These are phyloP conservation scores for Emmelina monodactyla DNA, from an alignment of 2,888 invertebrate genomes.

Conservation along the genomic window DNA sequence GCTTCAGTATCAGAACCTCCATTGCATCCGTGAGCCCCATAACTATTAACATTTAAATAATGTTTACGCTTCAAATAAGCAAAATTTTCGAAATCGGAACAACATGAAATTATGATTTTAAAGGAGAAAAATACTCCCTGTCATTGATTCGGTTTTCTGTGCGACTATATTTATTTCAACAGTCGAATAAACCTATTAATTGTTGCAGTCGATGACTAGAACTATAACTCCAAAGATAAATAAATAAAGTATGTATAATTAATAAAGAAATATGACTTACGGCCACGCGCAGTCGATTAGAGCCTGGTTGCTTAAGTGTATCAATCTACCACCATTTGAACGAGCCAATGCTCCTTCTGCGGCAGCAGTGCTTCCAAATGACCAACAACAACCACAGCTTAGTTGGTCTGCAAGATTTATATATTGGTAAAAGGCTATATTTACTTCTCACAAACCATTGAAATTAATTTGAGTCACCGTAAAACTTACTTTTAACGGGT, in stretches of 20 bases:
- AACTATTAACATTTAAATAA: conserved; percentile 38
- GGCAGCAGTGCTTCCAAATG: conserved; percentile 36
- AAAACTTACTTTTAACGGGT: conserved; percentile 1
- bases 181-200: no score
- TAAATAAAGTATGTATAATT: neutral
- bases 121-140: no score
- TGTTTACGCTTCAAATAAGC: no score
- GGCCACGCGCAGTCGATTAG: conserved; percentile 45
- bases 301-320: conserved; percentile 40
- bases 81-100: no score
- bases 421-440: neutral
- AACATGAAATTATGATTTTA: no score
- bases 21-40: conserved; percentile 86
- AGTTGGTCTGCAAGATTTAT: conserved; percentile 27
- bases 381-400: conserved; percentile 41
- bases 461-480: neutral
- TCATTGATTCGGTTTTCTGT: no score
- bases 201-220: no score
- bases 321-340: conserved; percentile 32
- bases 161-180: no score
- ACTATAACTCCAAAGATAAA: no score
- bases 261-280: no score
- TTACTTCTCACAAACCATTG: no score
- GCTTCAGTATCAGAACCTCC: conserved; percentile 90
- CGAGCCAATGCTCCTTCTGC: conserved; percentile 43